phyloP scores from a whole-genome alignment of 2,113 vertebrate genomes.

The Seriola dumerili region DNA sequence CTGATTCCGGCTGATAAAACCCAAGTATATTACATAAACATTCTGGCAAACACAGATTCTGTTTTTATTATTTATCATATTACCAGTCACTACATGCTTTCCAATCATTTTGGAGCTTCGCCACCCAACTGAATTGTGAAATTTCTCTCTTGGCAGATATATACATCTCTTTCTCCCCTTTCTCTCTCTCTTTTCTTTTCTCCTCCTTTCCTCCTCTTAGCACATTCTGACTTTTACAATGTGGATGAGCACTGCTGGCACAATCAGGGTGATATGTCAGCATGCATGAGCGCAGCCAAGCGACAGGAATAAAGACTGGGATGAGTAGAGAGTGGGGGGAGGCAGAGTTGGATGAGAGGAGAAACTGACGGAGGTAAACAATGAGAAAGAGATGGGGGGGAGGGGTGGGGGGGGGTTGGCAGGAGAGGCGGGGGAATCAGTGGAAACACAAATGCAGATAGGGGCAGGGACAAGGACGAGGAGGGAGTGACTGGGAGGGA shows the following conservation, averaged over 20 bases:
- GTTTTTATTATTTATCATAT: neutral
- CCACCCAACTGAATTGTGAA: neutral
- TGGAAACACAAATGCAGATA: constrained; percentile 4
- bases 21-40: neutral
- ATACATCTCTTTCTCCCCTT: neutral
- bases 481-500: neutral
- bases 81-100: neutral
- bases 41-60: neutral
- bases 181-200: neutral
- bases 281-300: constrained; percentile 36
- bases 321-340: neutral
- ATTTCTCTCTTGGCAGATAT: neutral
- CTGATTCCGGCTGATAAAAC: neutral
- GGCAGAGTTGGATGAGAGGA: neutral
- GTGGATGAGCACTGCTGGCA: constrained; percentile 27
- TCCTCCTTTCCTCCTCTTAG: neutral
- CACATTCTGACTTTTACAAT: constrained; percentile 27
- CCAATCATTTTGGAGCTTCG: neutral
- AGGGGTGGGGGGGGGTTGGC: neutral
- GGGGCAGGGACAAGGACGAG: neutral
- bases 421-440: neutral
- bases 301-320: constrained; percentile 5
- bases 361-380: constrained; percentile 5
- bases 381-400: neutral
- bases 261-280: constrained; percentile 44